A percentile compares a stretch with the other conserved stretches of the same genome.
phyloP scores from a whole-genome alignment of 2,113 vertebrate species.

The Anoura caudifer region DNA sequence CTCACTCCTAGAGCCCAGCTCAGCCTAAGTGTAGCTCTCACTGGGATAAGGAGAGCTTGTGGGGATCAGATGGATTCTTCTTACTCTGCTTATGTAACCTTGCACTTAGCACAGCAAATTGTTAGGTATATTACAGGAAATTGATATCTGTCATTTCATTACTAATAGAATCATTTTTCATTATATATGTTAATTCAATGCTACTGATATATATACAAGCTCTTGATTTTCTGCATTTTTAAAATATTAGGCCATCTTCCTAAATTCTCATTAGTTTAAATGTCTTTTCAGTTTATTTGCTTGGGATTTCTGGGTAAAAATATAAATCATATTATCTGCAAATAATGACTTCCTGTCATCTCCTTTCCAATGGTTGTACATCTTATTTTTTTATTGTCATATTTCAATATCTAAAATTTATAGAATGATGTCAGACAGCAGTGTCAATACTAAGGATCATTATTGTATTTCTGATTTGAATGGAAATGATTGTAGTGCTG shows the following conservation, averaged over 20 bases:
- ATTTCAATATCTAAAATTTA: conserved; percentile 7
- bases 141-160: neutral
- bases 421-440: neutral
- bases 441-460: neutral
- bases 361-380: neutral
- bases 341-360: neutral
- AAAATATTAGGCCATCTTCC: neutral
- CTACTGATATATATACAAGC: neutral
- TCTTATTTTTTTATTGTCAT: neutral
- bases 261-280: neutral
- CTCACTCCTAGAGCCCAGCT: neutral
- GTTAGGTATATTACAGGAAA: neutral
- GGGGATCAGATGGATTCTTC: neutral
- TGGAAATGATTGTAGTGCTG: neutral
- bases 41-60: neutral
- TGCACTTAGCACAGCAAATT: neutral
- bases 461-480: conserved; percentile 23
- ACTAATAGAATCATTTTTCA: neutral
- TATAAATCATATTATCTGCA: neutral
- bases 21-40: neutral
- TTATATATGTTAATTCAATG: neutral
- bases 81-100: neutral
- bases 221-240: neutral
- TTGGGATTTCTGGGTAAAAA: conserved; percentile 12
- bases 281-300: conserved; percentile 6